These are phyloP conservation scores for Frankliniella fusca DNA, from an alignment of 2,888 invertebrate species.

Conservation along the genomic window DNA sequence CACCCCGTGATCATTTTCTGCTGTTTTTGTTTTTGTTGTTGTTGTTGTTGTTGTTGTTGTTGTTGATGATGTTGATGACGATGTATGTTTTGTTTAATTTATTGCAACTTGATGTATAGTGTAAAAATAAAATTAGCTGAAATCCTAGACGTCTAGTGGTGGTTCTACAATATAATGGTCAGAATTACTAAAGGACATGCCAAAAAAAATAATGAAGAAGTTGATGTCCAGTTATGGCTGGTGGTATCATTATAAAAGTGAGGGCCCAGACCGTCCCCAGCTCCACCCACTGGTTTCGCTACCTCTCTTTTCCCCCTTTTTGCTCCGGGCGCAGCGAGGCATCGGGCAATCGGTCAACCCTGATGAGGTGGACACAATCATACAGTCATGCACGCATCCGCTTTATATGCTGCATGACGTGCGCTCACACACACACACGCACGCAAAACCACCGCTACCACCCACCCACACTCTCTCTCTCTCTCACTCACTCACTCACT, in stretches of 20 bases:
- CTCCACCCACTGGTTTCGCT: not conserved
- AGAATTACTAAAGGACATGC: no score
- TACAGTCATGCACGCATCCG: constrained; percentile 20
- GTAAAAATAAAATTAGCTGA: not conserved
- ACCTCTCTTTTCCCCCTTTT: not conserved
- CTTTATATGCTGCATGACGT: constrained; percentile 12
- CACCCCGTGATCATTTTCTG: not conserved
- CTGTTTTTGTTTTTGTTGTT: not conserved
- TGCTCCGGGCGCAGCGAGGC: not conserved
- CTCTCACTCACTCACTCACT: no score
- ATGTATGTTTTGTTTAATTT: not conserved
- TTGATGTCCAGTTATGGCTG: no score
- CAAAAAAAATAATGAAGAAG: no score
- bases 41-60: not conserved
- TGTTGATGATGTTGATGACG: not conserved
- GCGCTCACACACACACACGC: not conserved
- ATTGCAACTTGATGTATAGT: no score
- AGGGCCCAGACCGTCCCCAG: no score
- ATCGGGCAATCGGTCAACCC: constrained; percentile 2
- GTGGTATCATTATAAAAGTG: no score
- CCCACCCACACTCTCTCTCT: not conserved
- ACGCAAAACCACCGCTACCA: not conserved
- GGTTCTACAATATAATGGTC: not conserved
- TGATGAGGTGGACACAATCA: constrained; percentile 24
- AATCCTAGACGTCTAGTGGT: not conserved